Conservation (phyloP, 2,797 vertebrate genomes). For the Protonibea diacanthus region DNA sequence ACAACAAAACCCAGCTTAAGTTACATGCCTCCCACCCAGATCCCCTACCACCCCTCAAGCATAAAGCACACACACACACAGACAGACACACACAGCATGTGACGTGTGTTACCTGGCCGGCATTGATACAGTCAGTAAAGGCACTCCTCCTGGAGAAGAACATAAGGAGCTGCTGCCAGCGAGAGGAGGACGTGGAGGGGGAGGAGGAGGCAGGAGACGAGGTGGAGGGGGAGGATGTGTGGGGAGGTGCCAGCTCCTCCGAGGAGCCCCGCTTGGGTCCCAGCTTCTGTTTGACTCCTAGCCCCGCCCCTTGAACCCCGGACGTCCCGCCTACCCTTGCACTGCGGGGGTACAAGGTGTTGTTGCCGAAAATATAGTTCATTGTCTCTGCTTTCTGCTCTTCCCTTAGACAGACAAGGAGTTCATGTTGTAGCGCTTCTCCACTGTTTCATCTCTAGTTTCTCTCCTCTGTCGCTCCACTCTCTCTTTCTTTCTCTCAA, state of each 20-base stretch:
- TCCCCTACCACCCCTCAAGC: constrained; percentile 52
- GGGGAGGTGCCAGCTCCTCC: constrained; percentile 88
- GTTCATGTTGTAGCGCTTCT: constrained; percentile 51
- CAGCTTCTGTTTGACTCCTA: constrained; percentile 92
- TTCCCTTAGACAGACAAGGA: constrained; percentile 41
- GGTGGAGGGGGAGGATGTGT: constrained; percentile 79
- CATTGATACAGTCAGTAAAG: constrained; percentile 97
- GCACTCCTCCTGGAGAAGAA: constrained; percentile 96
- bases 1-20: constrained; percentile 60
- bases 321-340: constrained; percentile 84
- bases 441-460: constrained; percentile 60
- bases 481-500: constrained; percentile 5
- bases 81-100: constrained; percentile 13
- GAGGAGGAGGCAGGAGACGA: constrained; percentile 86
- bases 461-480: constrained; percentile 28
- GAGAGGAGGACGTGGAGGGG: constrained; percentile 88
- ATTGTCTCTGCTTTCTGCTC: constrained; percentile 82
- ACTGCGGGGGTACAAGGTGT: constrained; percentile 94
- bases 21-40: constrained; percentile 63
- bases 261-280: constrained; percentile 93
- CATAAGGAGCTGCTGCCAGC: constrained; percentile 95
- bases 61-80: constrained; percentile 38
- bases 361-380: constrained; percentile 99
- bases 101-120: constrained; percentile 91
- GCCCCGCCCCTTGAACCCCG: constrained; percentile 80